phyloP scores from a whole-genome alignment of 2,797 vertebrate species.

The Cygnus olor region DNA sequence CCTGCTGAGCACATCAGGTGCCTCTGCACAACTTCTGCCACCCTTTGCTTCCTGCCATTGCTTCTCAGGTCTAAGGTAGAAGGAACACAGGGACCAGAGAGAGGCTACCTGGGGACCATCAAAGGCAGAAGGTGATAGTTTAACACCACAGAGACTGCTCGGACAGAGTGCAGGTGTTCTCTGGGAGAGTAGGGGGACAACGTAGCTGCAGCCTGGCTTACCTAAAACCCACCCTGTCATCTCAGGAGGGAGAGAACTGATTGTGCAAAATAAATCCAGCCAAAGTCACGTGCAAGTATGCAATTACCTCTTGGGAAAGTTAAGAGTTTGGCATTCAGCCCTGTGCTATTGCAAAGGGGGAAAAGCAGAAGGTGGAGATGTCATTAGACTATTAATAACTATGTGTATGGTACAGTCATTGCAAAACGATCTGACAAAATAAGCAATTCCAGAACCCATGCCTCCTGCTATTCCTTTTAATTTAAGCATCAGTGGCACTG shows the following conservation, averaged over 20 bases:
- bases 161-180: neutral
- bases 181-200: neutral
- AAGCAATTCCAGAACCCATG: neutral
- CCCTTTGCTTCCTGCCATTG: neutral
- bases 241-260: neutral
- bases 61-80: neutral
- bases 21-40: neutral
- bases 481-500: neutral
- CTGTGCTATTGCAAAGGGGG: neutral
- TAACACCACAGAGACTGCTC: neutral
- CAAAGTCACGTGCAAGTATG: neutral
- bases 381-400: neutral
- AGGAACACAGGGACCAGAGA: neutral
- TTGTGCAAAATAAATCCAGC: neutral
- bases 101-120: neutral
- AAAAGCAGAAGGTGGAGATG: neutral
- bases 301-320: neutral
- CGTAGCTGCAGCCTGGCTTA: neutral
- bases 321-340: neutral
- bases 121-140: neutral
- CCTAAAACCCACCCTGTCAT: neutral
- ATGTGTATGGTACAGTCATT: neutral
- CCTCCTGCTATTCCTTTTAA: neutral
- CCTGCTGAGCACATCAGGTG: fast-evolving
- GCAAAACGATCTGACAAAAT: neutral